phyloP scores from a whole-genome alignment of 2,113 vertebrate genomes.

The Apteryx mantelli region DNA sequence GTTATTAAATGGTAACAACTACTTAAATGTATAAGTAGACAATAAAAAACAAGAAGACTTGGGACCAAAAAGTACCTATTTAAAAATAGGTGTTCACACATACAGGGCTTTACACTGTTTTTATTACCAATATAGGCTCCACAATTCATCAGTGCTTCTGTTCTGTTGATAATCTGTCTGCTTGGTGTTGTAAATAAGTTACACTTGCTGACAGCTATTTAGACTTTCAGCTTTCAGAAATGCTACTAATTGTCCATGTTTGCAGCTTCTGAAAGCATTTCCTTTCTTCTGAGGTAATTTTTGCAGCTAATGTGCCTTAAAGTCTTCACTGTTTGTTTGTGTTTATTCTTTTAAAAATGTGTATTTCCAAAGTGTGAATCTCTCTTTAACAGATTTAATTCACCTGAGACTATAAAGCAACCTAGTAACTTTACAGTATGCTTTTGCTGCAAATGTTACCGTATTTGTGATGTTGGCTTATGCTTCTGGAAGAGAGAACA shows the following conservation, averaged over 20 bases:
- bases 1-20: background rate
- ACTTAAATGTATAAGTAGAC: background rate
- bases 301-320: background rate
- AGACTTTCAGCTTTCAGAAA: slow-evolving; percentile 31
- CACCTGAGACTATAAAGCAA: background rate
- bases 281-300: background rate
- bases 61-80: background rate
- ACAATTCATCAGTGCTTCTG: slow-evolving; percentile 53
- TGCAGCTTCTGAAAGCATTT: background rate
- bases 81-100: slow-evolving; percentile 19
- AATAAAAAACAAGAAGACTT: background rate
- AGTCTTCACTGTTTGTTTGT: slow-evolving; percentile 18
- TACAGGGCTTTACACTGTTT: background rate
- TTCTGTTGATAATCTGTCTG: slow-evolving; percentile 35
- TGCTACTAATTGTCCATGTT: background rate
- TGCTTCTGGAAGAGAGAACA: background rate
- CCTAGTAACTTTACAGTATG: background rate
- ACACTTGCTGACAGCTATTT: slow-evolving; percentile 42
- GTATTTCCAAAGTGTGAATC: background rate
- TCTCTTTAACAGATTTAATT: background rate
- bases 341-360: slow-evolving; percentile 2
- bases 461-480: background rate
- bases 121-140: slow-evolving; percentile 33
- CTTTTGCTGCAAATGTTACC: background rate
- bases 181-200: slow-evolving; percentile 38